Conservation (phyloP, 2,113 vertebrate genomes). For the Dendropsophus ebraccatus region DNA sequence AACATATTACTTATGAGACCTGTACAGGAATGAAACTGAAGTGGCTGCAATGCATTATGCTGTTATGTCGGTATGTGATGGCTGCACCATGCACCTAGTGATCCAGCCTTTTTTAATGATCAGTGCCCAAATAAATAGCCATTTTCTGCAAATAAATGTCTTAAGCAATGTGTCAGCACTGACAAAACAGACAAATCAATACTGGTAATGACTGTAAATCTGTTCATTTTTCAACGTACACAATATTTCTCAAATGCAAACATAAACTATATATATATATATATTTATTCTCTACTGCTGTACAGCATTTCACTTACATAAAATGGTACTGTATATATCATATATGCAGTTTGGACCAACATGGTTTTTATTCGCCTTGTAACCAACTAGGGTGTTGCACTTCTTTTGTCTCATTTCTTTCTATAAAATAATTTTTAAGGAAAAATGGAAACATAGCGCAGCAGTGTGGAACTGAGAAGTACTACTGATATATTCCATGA, state of each 20-base stretch:
- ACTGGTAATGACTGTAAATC: neutral
- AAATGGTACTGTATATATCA: too few relatives aligned
- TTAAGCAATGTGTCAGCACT: conserved; percentile 14
- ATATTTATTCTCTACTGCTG: neutral
- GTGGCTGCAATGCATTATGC: neutral
- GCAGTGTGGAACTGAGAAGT: neutral
- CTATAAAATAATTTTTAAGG: neutral
- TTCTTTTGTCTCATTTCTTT: conserved; percentile 1
- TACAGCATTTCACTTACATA: neutral
- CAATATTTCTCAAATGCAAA: neutral
- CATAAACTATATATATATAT: neutral
- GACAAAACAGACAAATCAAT: neutral
- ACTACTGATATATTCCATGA: neutral
- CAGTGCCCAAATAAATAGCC: conserved; percentile 5
- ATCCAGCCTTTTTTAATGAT: neutral
- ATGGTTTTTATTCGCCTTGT: neutral
- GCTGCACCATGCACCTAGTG: neutral
- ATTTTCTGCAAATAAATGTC: conserved; percentile 31
- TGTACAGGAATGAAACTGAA: neutral
- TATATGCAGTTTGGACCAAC: neutral
- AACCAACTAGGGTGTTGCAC: neutral
- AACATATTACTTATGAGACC: neutral
- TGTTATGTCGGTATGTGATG: conserved; percentile 8
- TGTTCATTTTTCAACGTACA: neutral
- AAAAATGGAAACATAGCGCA: neutral